Base-by-base conservation (phyloP, 2,797 vertebrate genomes). In the Leptodactylus fallax region DNA sequence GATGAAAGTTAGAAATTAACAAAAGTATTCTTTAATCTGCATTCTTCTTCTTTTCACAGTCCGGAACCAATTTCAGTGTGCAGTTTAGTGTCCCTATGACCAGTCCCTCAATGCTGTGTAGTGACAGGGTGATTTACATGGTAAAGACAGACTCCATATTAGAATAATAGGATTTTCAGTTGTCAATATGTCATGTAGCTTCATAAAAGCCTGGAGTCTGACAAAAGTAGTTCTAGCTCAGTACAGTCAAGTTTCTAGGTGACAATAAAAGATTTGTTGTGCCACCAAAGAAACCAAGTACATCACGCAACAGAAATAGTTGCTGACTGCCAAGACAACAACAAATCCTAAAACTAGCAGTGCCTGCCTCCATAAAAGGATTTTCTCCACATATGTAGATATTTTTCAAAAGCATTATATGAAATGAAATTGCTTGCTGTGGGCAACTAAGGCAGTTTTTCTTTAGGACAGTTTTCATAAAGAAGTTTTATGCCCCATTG, bases 21-120 rank as follows among this genome's bases (percentile, higher is more conserved):
- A 58, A 81, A 81, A 47, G 65, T 58, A 25, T 36, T 56, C 21
- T 81, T 81, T 81, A 74, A 21, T 19, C 65, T 13, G 11, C 17
- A 25, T 21, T 19, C 61, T 83, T 19, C 61, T 83, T 58, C 36
- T 61, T n/a, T 56, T 67, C 86, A 83, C 80, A 83, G 80, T 21
- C 12, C 69, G 81, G 51, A 76, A 71, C 86, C 81, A 83, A 87
- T 83, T 83, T 78, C 6, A 25, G 36, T 21, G 45, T 77, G 49
- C 12, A 47, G 53, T 49, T 45, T 49, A 49, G 12, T 12, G 21
- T 58, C 25, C 65, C 21, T 53, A 23, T 77, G 74, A 53, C 74
- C 21, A 16, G 58, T 14, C 23, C 14, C 7, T 55, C 45, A 60
- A 49, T 47, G 84, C 76, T 69, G 47, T 17, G 12, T 1, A 45